Conservation (phyloP, 92 coral and sea anemone species). For the Galaxea fascicularis region DNA sequence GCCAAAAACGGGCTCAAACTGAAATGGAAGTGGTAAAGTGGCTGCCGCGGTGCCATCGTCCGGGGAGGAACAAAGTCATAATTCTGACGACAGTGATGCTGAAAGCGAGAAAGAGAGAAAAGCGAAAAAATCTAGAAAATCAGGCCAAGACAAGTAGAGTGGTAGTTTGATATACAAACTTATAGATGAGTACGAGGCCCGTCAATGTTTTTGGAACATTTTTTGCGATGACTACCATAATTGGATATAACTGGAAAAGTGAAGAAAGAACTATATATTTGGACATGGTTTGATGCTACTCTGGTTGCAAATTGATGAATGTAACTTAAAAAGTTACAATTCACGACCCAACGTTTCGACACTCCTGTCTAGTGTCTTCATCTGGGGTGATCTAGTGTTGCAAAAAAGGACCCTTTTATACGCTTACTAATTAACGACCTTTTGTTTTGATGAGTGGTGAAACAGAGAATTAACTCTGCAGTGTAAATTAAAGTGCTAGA, state of each 20-base stretch:
- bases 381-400: too few relatives aligned
- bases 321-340: too few relatives aligned
- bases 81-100: too few relatives aligned
- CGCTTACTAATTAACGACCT: too few relatives aligned
- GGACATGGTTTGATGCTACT: too few relatives aligned
- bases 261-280: conserved; percentile 35
- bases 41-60: neutral
- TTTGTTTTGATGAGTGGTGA: too few relatives aligned
- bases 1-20: neutral
- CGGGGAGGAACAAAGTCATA: neutral
- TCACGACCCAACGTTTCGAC: too few relatives aligned
- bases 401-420: too few relatives aligned
- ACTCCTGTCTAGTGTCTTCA: too few relatives aligned
- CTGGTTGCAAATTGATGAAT: too few relatives aligned
- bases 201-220: conserved; percentile 32
- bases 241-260: conserved; percentile 23
- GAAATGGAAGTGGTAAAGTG: neutral
- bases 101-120: neutral
- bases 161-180: conserved; percentile 12
- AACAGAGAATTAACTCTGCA: too few relatives aligned
- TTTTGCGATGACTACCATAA: conserved; percentile 22
- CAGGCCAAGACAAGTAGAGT: neutral
- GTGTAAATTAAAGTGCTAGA: too few relatives aligned
- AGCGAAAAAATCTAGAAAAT: neutral
- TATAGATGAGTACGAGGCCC: conserved; percentile 16